Evolutionary conservation across 2,888 invertebrate genomes (phyloP).

Genomic region (Agrotis exclamationis): DNA sequence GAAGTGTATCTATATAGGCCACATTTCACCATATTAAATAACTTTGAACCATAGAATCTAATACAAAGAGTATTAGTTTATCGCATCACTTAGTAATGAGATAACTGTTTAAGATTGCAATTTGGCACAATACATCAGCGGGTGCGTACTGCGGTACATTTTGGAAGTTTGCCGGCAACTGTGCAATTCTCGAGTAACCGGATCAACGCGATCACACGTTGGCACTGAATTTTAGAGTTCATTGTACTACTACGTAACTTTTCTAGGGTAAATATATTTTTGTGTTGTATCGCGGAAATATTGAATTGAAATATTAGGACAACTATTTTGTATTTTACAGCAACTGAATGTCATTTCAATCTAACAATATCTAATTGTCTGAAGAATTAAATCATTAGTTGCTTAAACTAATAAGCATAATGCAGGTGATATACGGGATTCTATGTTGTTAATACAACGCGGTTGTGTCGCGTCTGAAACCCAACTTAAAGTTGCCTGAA

Average conservation of each 20-base stretch:
- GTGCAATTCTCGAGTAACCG: slow-evolving; percentile 61
- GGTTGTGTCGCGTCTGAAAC: too few species aligned
- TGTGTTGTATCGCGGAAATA: slow-evolving; percentile 40
- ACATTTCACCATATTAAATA: background rate
- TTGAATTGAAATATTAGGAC: slow-evolving; percentile 11
- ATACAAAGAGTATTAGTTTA: slow-evolving; percentile 25
- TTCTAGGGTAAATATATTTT: slow-evolving; percentile 44
- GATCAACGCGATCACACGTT: slow-evolving; percentile 70
- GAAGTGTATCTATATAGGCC: background rate
- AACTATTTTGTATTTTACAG: background rate
- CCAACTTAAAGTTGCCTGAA: background rate
- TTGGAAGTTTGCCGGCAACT: slow-evolving; percentile 65
- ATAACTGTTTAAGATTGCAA: slow-evolving; percentile 47
- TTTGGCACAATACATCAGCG: slow-evolving; percentile 58
- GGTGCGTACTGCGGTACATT: slow-evolving; percentile 56
- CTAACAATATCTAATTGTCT: too few species aligned
- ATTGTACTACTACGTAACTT: slow-evolving; percentile 61
- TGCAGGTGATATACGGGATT: too few species aligned
- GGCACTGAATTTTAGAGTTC: slow-evolving; percentile 68
- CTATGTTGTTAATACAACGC: background rate
- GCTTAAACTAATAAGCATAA: too few species aligned
- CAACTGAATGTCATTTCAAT: background rate
- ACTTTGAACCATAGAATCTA: background rate
- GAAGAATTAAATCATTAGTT: too few species aligned
- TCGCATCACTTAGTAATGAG: slow-evolving; percentile 25